Conservation (phyloP, 2,888 invertebrate genomes). For the Ypsolopha scabrella region DNA sequence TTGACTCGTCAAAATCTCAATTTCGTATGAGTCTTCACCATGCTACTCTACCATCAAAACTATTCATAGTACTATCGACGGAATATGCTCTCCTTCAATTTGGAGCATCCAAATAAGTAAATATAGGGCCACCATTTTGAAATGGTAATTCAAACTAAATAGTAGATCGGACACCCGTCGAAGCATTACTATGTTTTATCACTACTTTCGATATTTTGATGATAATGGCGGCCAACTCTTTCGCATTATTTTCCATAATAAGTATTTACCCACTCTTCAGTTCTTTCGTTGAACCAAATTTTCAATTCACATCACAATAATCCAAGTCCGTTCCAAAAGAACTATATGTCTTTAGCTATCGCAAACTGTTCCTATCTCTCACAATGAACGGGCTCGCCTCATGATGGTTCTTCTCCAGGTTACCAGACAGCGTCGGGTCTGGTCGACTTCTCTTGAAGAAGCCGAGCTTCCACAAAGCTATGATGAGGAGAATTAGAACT, state of each 20-base stretch:
- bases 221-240: no score
- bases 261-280: not conserved
- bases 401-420: conserved; percentile 78
- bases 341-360: conserved; percentile 41
- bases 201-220: no score
- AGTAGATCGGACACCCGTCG: no score
- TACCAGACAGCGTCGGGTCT: conserved; percentile 85
- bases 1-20: no score
- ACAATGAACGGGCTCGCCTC: conserved; percentile 76
- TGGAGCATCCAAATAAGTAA: no score
- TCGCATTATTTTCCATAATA: not conserved
- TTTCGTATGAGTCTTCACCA: no score
- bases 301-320: conserved; percentile 12
- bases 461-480: conserved; percentile 88
- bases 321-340: conserved; percentile 19
- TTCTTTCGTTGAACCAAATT: not conserved
- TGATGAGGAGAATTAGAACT: conserved; percentile 82
- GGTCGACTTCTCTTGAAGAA: conserved; percentile 90
- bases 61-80: no score
- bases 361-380: conserved; percentile 52
- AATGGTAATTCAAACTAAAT: no score
- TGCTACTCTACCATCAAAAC: no score
- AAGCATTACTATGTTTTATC: no score
- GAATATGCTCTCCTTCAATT: no score
- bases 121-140: no score